Conservation (phyloP, 2,113 vertebrate species). For the Rousettus leschenaultii region DNA sequence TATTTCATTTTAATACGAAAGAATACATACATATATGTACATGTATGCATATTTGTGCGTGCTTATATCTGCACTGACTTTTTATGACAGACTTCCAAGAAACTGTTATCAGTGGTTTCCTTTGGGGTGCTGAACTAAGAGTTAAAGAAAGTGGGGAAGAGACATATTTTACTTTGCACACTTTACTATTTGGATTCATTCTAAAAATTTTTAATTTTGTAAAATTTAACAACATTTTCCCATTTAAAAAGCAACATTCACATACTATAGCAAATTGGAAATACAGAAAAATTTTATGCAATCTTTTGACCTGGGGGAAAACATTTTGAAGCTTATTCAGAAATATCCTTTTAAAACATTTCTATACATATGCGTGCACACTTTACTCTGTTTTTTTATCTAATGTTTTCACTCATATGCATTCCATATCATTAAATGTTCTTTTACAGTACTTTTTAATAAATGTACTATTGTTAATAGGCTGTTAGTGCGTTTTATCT, state of each 20-base stretch:
- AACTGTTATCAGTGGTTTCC: neutral
- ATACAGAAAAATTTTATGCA: neutral
- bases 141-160: neutral
- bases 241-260: neutral
- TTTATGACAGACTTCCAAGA: neutral
- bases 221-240: conserved; percentile 7
- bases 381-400: neutral
- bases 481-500: neutral
- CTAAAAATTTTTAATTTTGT: neutral
- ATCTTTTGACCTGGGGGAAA: neutral
- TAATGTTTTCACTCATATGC: neutral
- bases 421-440: neutral
- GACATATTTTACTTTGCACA: neutral
- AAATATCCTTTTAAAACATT: neutral
- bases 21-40: neutral
- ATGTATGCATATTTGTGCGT: neutral
- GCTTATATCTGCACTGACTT: neutral
- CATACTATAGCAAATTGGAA: neutral
- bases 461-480: neutral
- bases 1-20: neutral
- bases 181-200: neutral
- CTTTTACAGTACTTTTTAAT: neutral
- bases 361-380: neutral
- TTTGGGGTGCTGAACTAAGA: neutral
- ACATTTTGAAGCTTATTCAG: neutral